Percentiles rank a stretch among this genome's conserved stretches.
These are phyloP conservation scores for Corella eumyota DNA, from an alignment of 23 tunicate genomes.

Conservation along the genomic window DNA sequence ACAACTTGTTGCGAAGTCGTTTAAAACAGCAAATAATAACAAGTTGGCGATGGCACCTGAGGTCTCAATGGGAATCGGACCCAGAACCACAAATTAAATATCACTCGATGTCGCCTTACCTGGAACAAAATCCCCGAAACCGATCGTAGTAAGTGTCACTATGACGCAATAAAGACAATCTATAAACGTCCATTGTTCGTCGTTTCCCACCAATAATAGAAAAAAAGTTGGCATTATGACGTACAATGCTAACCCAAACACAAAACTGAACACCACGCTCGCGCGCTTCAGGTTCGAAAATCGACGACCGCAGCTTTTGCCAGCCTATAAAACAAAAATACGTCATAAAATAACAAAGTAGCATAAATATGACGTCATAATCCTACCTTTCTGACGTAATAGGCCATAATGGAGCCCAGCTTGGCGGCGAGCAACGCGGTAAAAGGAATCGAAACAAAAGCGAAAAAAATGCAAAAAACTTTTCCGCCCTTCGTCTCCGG, in stretches of 20 bases:
- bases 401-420: conserved; percentile 38
- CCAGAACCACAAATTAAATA: too few relatives aligned
- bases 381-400: conserved; percentile 31
- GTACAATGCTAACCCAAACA: conserved; percentile 29
- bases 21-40: too few relatives aligned
- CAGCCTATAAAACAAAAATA: conserved; percentile 6
- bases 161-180: conserved; percentile 47
- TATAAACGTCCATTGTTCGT: conserved; percentile 50
- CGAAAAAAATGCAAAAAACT: conserved; percentile 33
- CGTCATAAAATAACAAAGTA: not conserved
- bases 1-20: too few relatives aligned
- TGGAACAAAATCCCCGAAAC: conserved; percentile 74
- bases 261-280: conserved; percentile 18
- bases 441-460: conserved; percentile 46
- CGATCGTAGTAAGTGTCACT: conserved; percentile 55
- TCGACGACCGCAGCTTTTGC: not conserved
- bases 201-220: conserved; percentile 29
- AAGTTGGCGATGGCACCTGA: too few relatives aligned
- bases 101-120: too few relatives aligned
- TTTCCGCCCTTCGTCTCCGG: conserved; percentile 55
- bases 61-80: too few relatives aligned
- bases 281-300: conserved; percentile 15
- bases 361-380: not conserved
- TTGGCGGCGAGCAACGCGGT: conserved; percentile 74
- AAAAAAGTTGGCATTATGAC: conserved; percentile 29